phyloP scores from a whole-genome alignment of 2,113 vertebrate species.

The Thinocorus orbignyianus region DNA sequence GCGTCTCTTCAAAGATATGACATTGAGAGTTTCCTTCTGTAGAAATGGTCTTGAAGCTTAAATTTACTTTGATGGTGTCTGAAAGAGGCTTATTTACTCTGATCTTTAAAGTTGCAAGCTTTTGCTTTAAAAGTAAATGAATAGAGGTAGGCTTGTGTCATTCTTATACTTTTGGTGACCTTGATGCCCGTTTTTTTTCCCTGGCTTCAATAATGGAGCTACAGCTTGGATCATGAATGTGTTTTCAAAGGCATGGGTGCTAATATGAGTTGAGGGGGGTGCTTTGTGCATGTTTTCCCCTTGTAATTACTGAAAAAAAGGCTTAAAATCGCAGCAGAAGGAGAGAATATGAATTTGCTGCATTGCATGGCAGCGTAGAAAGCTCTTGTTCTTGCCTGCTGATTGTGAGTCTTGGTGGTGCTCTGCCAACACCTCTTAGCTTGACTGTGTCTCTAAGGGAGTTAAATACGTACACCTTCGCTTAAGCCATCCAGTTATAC shows the following conservation, averaged over 20 bases:
- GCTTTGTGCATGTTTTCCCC: accelerated
- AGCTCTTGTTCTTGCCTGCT: background rate
- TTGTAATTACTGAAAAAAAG: background rate
- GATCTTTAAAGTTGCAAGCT: background rate
- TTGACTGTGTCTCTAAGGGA: background rate
- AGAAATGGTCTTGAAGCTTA: background rate
- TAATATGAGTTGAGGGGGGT: accelerated
- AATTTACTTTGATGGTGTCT: accelerated
- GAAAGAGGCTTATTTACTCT: background rate
- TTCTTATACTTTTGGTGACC: background rate
- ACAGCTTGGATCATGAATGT: background rate
- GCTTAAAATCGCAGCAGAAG: background rate
- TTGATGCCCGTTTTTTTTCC: background rate
- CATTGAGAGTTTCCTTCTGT: background rate
- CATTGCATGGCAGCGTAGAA: background rate
- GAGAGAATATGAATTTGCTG: background rate
- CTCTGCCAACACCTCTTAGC: background rate
- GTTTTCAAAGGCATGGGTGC: background rate
- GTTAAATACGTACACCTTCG: accelerated
- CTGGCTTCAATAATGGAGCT: background rate
- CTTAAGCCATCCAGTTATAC: background rate
- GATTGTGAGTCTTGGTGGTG: accelerated
- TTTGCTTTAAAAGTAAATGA: background rate
- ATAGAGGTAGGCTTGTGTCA: background rate
- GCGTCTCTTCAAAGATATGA: background rate